Conservation (phyloP, 2,113 vertebrate genomes). For the Myrmecobius fasciatus region DNA sequence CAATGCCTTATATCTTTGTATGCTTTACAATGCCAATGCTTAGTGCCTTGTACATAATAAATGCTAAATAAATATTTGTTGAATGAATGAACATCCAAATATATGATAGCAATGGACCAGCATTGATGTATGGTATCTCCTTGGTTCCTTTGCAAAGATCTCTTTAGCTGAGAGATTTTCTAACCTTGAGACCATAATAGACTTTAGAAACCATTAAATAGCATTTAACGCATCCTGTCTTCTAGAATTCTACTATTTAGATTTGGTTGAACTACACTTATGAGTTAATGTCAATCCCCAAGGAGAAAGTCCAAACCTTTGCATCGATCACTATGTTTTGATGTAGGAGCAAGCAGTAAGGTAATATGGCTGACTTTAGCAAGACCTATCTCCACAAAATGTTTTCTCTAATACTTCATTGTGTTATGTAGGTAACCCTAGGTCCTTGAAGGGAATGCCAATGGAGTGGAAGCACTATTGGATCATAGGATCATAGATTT, state of each 20-base stretch:
- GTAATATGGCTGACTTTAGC: neutral
- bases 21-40: neutral
- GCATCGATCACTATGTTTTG: neutral
- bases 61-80: conserved; percentile 28
- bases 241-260: neutral
- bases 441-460: neutral
- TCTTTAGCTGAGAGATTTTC: neutral
- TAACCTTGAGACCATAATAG: neutral
- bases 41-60: neutral
- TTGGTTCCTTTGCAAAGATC: neutral
- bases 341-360: neutral
- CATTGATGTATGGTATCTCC: conserved; percentile 21
- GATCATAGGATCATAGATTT: neutral
- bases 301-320: neutral
- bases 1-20: neutral
- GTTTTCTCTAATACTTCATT: neutral
- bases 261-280: conserved; percentile 1
- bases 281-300: neutral
- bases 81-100: neutral
- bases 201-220: neutral
- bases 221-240: neutral
- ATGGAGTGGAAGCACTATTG: neutral
- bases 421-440: neutral
- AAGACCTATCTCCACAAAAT: neutral
- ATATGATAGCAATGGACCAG: neutral